Evolutionary conservation across 2,797 vertebrate species (phyloP), one percentile per base, ranked within the genome.

Genomic region (Channallabes apus): DNA sequence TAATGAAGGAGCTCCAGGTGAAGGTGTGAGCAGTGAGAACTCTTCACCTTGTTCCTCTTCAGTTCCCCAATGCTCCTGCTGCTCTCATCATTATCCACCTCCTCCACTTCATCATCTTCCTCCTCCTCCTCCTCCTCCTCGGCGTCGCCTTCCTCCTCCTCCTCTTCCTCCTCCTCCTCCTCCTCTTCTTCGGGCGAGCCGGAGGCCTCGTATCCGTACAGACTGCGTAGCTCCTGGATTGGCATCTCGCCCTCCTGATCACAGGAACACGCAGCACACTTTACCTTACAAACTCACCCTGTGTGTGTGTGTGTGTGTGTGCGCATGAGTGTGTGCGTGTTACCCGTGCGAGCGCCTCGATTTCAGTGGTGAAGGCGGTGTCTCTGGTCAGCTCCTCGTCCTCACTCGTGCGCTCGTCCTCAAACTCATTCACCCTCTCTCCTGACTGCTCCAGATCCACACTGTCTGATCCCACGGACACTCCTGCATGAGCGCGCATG

Each of bases 381-480:
- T 96, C 96, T 91, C 96, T 95, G 94, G 95, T 94, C 94, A 95
- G 93, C 90, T 97, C 96, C 92, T 96, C 96, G 84, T 97, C 96
- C 89, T 97, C 96, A 93, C 95, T 92, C 78, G 95, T 96, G 80
- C 95, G 92, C 87, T 96, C 96, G 86, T 96, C 96, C 90, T 97
- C 96, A 92, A 95, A 97, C 91, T 96, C 96, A 90, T 96, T 95
- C 91, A 96, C 94, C 91, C 96, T 96, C 83, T 97, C 96, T 92
- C 94, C 94, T 81, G 95, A 95, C 80, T 94, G 94, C 91, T 96
- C 94, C 91, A 96, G 96, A 90, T 96, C 95, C 92, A 96, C 94
- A 94, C 95, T 95, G 90, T 96, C 96, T 65, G 95, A 96, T 88
- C 95, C 89, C 91, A 95, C 94, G 85, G 95, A 96, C 91, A 95